phyloP scores from a whole-genome alignment of 2,113 vertebrate genomes.

The Myrmecophaga tridactyla region DNA sequence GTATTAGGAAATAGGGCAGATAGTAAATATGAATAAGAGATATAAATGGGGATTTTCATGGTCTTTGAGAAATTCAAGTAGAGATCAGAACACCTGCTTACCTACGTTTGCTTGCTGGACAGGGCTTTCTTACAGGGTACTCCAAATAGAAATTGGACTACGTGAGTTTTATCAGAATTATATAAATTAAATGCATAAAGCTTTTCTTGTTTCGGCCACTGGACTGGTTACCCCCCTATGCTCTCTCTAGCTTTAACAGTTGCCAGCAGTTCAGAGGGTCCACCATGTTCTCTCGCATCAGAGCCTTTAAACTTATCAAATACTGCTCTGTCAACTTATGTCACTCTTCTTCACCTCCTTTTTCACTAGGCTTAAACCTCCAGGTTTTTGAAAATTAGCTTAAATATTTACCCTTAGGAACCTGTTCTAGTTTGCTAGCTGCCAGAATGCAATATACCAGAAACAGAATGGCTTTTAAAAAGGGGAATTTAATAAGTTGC shows the following conservation, averaged over 20 bases:
- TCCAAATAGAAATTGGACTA: neutral
- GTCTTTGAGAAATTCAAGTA: neutral
- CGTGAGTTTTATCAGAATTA: neutral
- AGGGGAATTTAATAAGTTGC: too few species aligned
- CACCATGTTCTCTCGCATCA: neutral
- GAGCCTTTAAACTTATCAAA: neutral
- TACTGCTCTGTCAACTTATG: neutral
- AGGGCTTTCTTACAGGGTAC: neutral
- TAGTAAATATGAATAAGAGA: neutral
- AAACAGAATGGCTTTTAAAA: too few species aligned
- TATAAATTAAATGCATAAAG: neutral
- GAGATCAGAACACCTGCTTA: neutral
- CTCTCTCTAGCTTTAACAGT: neutral
- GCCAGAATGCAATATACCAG: too few species aligned
- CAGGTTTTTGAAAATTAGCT: neutral
- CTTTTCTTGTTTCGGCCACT: neutral
- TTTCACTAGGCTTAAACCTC: neutral
- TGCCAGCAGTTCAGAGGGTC: neutral
- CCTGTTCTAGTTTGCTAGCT: too few species aligned
- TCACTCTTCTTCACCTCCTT: neutral
- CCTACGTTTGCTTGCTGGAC: neutral
- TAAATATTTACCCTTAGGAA: neutral
- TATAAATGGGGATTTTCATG: neutral
- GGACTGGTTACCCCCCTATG: too few species aligned
- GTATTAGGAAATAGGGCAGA: neutral